Evolutionary conservation across 1,140 invertebrate genomes (phyloP), one percentile per base, ranked within the genome.

Genomic region (Cyphomyrmex costatus): DNA sequence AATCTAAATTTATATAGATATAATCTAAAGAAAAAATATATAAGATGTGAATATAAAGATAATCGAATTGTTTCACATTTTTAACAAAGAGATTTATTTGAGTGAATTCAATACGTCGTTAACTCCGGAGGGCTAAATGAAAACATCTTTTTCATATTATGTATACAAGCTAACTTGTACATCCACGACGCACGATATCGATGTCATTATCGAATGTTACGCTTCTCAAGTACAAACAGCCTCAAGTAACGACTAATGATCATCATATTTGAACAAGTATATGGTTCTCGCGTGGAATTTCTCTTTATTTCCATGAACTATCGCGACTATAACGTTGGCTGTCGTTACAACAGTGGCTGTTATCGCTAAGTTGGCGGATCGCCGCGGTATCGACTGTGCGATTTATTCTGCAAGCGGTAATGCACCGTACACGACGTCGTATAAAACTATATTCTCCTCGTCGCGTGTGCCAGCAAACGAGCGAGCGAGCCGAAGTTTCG

Each of bases 321-420:
- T 16, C 46, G 46, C 4, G 42, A 65, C 12, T 58, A 66, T n/a
- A n/a, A n/a, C 5, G 12, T 30, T 21, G 10, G 12, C 46, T 19
- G 33, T 53, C 61, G 46, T 79, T 83, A 61, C 68, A 60, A 60
- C 61, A 14, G 10, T 14, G 36, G 16, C 42, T 46, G 68, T 58
- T 53, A 80, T 80, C 86, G 42, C 33, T 68, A 85, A 77, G 61
- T 83, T 71, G 53, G 33, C 53, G 51, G 14, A 82, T 49, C 21
- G 8, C 51, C 4, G 66, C 53, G 68, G 42, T 83, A 83, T 73
- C 68, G 79, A 74, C 58, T 60, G 49, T 33, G 42, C n/a, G 68
- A 83, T 83, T 74, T 73, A 74, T 83, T 83, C 33, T 21, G 36
- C 66, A 30, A 46, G 19, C 66, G 66, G 36, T 73, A 82, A 83